phyloP scores from a whole-genome alignment of 2,113 vertebrate species.

The Platysteira castanea region DNA sequence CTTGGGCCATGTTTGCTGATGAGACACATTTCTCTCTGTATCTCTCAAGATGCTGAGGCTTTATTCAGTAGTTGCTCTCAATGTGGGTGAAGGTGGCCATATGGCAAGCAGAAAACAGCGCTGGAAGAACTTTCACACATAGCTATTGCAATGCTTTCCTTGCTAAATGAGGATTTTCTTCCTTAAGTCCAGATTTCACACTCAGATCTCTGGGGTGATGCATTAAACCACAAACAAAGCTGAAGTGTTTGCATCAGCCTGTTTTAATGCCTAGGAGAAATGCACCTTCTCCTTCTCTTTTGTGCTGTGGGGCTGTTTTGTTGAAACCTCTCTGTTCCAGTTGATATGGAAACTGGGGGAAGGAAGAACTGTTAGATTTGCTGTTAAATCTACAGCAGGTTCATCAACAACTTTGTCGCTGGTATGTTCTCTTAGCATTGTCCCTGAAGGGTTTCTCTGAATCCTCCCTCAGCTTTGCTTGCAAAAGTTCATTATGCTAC shows the following conservation, averaged over 20 bases:
- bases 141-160: constrained; percentile 51
- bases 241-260: constrained; percentile 49
- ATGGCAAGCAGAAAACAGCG: constrained; percentile 69
- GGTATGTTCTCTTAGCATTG: neutral
- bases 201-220: constrained; percentile 68
- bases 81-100: constrained; percentile 63
- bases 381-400: neutral
- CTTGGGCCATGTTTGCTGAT: neutral
- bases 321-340: neutral
- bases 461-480: constrained; percentile 30
- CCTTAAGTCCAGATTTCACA: constrained; percentile 66
- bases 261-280: constrained; percentile 62
- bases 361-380: neutral
- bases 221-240: constrained; percentile 50
- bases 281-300: constrained; percentile 48
- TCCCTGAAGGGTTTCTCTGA: constrained; percentile 50
- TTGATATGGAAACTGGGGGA: neutral
- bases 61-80: constrained; percentile 35
- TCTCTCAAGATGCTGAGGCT: neutral
- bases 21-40: neutral
- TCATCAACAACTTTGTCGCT: constrained; percentile 3
- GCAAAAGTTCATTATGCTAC: constrained; percentile 39
- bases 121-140: constrained; percentile 70
- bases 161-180: constrained; percentile 68
- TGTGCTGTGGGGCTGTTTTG: neutral